Conservation (phyloP, 2,888 invertebrate species). For the Ganaspis brasiliensis region DNA sequence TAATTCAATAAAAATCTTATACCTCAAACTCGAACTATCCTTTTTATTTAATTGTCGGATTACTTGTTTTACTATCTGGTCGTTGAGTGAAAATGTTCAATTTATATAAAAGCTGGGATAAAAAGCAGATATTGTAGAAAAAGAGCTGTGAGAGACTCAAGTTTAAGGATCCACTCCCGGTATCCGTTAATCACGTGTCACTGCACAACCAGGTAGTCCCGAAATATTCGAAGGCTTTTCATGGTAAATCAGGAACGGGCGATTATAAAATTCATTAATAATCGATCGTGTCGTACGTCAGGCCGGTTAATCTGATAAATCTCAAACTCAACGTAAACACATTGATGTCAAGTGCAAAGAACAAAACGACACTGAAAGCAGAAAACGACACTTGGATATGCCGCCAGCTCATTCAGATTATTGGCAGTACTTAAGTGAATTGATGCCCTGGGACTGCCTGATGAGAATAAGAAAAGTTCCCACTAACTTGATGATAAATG, state of each 20-base stretch:
- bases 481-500: neutral
- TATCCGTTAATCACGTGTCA: constrained; percentile 28
- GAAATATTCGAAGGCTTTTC: constrained; percentile 25
- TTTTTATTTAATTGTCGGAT: neutral
- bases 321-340: constrained; percentile 48
- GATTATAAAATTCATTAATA: constrained; percentile 25
- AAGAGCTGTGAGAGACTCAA: neutral
- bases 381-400: constrained; percentile 38
- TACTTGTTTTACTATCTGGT: neutral
- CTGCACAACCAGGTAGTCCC: constrained; percentile 19
- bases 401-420: constrained; percentile 7
- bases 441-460: constrained; percentile 27
- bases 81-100: neutral
- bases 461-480: constrained; percentile 2
- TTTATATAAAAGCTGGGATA: constrained; percentile 4
- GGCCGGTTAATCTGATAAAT: neutral
- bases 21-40: no score
- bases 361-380: constrained; percentile 58
- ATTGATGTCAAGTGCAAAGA: constrained; percentile 60
- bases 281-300: constrained; percentile 12
- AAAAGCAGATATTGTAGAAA: neutral
- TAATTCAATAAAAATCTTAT: no score
- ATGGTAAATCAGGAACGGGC: neutral
- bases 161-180: neutral
- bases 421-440: constrained; percentile 35